Conservation (phyloP, 2,888 invertebrate species). For the Atherix ibis region DNA sequence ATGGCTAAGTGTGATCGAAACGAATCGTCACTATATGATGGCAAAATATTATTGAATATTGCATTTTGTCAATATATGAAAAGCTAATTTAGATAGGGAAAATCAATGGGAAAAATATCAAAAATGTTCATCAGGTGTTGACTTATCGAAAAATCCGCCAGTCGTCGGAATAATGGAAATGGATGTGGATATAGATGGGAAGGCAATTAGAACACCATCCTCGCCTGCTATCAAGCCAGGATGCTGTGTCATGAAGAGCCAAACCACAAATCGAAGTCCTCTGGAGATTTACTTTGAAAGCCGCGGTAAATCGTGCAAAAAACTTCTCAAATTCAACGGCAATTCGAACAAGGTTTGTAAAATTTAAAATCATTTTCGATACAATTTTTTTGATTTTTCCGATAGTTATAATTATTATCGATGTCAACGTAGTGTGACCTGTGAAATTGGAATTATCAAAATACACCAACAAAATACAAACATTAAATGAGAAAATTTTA, state of each 20-base stretch:
- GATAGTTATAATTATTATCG: background rate
- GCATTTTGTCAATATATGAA: too few relatives aligned
- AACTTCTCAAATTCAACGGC: constrained; percentile 64
- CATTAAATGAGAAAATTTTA: too few relatives aligned
- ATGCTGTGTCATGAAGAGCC: constrained; percentile 13
- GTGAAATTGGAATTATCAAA: too few relatives aligned
- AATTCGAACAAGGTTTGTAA: constrained; percentile 59
- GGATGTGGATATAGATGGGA: constrained; percentile 28
- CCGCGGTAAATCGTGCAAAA: constrained; percentile 67
- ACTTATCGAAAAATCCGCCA: too few relatives aligned
- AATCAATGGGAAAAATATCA: background rate
- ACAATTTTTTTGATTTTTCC: background rate
- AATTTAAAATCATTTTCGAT: background rate
- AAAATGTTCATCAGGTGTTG: constrained; percentile 9
- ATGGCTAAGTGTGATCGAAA: too few relatives aligned
- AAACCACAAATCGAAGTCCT: constrained; percentile 25
- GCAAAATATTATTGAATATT: too few relatives aligned
- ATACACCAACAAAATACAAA: too few relatives aligned
- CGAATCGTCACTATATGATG: too few relatives aligned
- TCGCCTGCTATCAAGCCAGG: constrained; percentile 20
- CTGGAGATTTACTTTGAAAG: constrained; percentile 62
- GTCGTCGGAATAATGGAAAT: constrained; percentile 28
- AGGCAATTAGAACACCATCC: constrained; percentile 23
- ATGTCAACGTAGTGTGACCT: too few relatives aligned
- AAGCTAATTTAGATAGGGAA: too few relatives aligned